Evolutionary conservation across 2,797 vertebrate genomes (phyloP).

Genomic region (Apogon talboti): DNA sequence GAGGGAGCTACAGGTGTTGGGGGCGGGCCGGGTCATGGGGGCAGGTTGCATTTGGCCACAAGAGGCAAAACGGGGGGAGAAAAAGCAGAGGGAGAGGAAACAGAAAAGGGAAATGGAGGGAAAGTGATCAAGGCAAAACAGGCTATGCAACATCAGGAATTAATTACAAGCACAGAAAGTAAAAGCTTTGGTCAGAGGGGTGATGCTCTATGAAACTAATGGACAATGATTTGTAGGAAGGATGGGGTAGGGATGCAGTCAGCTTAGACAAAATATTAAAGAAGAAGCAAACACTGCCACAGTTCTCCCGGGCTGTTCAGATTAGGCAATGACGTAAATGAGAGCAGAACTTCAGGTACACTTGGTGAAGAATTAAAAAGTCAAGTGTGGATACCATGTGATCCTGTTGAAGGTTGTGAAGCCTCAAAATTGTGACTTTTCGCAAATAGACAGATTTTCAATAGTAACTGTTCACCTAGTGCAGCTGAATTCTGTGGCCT

Average conservation of each 20-base stretch:
- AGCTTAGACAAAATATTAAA: constrained; percentile 52
- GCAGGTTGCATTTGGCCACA: constrained; percentile 48
- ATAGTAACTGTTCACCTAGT: constrained; percentile 45
- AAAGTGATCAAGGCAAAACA: constrained; percentile 70
- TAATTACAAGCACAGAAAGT: constrained; percentile 67
- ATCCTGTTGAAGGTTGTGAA: constrained; percentile 54
- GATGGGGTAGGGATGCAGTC: constrained; percentile 17
- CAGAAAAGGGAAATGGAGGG: constrained; percentile 52
- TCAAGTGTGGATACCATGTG: constrained; percentile 61
- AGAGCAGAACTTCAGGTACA: constrained; percentile 54
- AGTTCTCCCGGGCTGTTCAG: constrained; percentile 41
- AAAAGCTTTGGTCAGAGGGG: constrained; percentile 51
- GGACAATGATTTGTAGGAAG: constrained; percentile 47
- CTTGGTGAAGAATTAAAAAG: constrained; percentile 59
- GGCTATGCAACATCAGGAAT: constrained; percentile 65
- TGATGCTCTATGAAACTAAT: constrained; percentile 50
- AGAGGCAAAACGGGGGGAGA: constrained; percentile 34
- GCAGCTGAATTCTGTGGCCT: constrained; percentile 43
- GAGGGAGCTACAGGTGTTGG: constrained; percentile 88
- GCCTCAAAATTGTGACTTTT: constrained; percentile 11
- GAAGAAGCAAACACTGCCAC: constrained; percentile 38
- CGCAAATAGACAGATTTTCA: constrained; percentile 45
- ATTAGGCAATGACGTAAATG: constrained; percentile 32
- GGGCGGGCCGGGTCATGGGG: constrained; percentile 18
- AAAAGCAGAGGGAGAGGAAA: constrained; percentile 40